A percentile compares a stretch with the other conserved stretches of the same genome.
phyloP scores from a whole-genome alignment of 2,113 vertebrate genomes.

The Rana temporaria region DNA sequence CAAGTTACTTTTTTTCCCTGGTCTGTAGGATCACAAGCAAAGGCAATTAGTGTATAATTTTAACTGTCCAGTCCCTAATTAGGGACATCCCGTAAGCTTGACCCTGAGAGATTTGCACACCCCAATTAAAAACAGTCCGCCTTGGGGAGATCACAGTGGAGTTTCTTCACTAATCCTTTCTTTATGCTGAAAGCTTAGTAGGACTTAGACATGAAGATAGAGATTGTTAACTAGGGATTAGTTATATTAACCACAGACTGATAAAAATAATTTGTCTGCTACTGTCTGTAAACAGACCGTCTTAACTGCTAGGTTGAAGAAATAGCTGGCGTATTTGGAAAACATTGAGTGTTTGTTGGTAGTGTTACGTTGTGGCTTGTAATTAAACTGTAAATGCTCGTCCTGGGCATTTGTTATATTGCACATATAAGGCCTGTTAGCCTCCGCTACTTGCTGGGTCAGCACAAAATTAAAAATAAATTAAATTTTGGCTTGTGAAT shows the following conservation, averaged over 20 bases:
- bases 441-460: not conserved
- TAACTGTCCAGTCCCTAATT: not conserved
- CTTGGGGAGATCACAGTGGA: not conserved
- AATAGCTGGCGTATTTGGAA: not conserved
- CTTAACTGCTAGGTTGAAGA: not conserved
- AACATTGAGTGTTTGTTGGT: not conserved
- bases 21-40: not conserved
- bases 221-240: constrained; percentile 32
- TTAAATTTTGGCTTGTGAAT: too few relatives aligned
- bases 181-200: constrained; percentile 33
- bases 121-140: constrained; percentile 34
- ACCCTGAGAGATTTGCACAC: constrained; percentile 7
- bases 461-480: not conserved
- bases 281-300: not conserved
- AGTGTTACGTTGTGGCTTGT: not conserved
- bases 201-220: constrained; percentile 32
- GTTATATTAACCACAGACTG: constrained; percentile 15
- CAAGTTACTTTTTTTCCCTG: too few relatives aligned
- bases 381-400: not conserved
- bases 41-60: not conserved
- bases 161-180: constrained; percentile 8
- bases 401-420: not conserved
- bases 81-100: constrained; percentile 24
- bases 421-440: too few relatives aligned
- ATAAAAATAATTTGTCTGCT: not conserved